These are phyloP conservation scores for Agonopterix heracliana DNA, from an alignment of 2,888 invertebrate genomes.

Conservation along the genomic window DNA sequence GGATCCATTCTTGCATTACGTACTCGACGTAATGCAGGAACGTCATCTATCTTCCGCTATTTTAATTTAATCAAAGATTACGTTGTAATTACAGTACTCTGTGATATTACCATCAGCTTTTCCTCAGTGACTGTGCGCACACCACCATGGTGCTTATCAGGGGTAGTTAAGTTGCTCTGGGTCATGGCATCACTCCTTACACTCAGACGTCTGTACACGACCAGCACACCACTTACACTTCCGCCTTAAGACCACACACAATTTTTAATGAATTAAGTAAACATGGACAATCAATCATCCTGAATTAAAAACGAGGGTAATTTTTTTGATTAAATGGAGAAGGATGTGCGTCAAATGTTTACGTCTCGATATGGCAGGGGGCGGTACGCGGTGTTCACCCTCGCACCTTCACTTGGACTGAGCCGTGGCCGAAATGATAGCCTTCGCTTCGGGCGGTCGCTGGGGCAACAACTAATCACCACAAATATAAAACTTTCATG, in stretches of 20 bases:
- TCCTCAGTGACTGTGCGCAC: constrained; percentile 61
- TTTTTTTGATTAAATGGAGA: constrained; percentile 4
- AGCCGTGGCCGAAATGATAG: constrained; percentile 53
- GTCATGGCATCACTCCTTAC: constrained; percentile 52
- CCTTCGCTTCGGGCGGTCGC: constrained; percentile 55
- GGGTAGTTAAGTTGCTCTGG: constrained; percentile 48
- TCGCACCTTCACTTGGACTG: constrained; percentile 58
- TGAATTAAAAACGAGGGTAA: neutral
- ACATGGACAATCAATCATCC: constrained; percentile 12
- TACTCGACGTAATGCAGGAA: too few species aligned
- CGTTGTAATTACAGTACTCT: too few species aligned
- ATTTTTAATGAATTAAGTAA: constrained; percentile 5
- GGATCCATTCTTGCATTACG: too few species aligned
- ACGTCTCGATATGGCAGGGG: constrained; percentile 12
- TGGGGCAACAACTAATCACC: constrained; percentile 61
- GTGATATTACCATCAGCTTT: constrained; percentile 55
- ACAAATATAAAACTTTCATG: constrained; percentile 64
- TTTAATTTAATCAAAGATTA: too few species aligned
- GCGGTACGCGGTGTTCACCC: constrained; percentile 31
- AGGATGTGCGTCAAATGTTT: constrained; percentile 15
- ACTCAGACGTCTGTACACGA: constrained; percentile 9
- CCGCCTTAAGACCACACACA: constrained; percentile 2
- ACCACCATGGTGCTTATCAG: constrained; percentile 51
- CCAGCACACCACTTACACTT: constrained; percentile 13
- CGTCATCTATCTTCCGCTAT: too few species aligned